Evolutionary conservation across 2,113 vertebrate species (phyloP).

Genomic region (Pomatostomus ruficeps): DNA sequence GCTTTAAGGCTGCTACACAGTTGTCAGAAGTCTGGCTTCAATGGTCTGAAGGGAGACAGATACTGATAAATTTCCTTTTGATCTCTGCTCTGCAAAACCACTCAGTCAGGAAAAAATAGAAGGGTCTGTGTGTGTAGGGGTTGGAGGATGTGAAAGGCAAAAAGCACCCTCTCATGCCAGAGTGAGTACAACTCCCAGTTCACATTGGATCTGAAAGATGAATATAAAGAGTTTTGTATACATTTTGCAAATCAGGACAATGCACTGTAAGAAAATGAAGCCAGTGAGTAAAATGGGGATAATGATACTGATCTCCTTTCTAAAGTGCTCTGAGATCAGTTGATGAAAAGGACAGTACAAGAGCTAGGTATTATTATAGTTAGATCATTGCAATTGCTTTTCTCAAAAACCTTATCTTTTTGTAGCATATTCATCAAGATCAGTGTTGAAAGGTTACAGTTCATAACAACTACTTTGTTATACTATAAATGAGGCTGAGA

Average conservation of each 20-base stretch:
- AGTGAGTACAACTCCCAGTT: conserved; percentile 2
- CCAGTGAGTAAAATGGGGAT: conserved; percentile 65
- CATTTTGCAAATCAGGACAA: conserved; percentile 50
- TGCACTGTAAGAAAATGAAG: conserved; percentile 58
- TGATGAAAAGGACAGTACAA: conserved; percentile 57
- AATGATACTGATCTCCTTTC: conserved; percentile 63
- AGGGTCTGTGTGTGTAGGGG: conserved; percentile 11
- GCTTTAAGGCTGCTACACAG: conserved; percentile 37
- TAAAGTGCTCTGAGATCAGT: conserved; percentile 52
- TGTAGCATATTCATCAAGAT: conserved; percentile 50
- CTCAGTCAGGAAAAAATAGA: conserved; percentile 43
- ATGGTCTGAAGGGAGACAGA: conserved; percentile 71
- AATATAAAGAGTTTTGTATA: conserved; percentile 44
- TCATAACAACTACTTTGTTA: conserved; percentile 53
- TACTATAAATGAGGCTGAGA: conserved; percentile 10
- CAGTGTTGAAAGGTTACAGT: conserved; percentile 46
- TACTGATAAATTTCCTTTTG: conserved; percentile 77
- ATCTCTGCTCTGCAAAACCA: conserved; percentile 65
- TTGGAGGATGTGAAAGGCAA: conserved; percentile 30
- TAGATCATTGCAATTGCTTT: conserved; percentile 63
- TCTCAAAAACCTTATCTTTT: conserved; percentile 54
- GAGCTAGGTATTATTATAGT: conserved; percentile 50
- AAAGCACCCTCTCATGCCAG: conserved; percentile 24
- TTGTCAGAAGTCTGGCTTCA: conserved; percentile 72
- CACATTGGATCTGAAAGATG: conserved; percentile 39